These are phyloP conservation scores for Pseudomugil tenellus DNA, from an alignment of 2,797 vertebrate genomes.

Conservation along the genomic window DNA sequence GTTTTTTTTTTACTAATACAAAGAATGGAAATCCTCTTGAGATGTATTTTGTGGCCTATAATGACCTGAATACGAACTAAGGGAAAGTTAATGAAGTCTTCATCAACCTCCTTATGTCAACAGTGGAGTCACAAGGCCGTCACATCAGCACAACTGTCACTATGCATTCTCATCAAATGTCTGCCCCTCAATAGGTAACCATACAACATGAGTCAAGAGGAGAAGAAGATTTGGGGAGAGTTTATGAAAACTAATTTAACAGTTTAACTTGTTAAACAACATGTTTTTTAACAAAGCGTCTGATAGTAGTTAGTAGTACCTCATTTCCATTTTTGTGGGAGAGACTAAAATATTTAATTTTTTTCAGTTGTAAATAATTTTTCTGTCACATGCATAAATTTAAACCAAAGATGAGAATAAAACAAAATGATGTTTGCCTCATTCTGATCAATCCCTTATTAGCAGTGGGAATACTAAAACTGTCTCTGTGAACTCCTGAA, in stretches of 20 bases:
- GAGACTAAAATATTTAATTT: not conserved
- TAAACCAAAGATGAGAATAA: conserved; percentile 5
- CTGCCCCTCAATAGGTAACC: conserved; percentile 64
- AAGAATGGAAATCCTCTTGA: conserved; percentile 3
- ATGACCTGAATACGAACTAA: conserved; percentile 53
- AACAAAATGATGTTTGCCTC: not conserved
- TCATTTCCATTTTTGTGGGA: no score
- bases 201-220: conserved; percentile 52
- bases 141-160: conserved; percentile 76
- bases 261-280: not conserved
- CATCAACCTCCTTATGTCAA: conserved; percentile 69
- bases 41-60: not conserved
- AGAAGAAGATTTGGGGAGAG: conserved; percentile 8
- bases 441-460: not conserved
- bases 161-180: conserved; percentile 67
- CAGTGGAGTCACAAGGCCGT: conserved; percentile 53
- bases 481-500: not conserved
- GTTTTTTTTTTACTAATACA: not conserved
- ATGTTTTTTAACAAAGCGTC: not conserved
- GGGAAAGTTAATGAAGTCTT: conserved; percentile 55
- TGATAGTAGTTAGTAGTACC: not conserved
- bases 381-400: not conserved
- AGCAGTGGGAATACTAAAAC: not conserved
- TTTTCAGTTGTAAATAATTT: not conserved
- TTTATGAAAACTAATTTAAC: not conserved